A percentile compares a stretch with the other conserved stretches of the same genome.
Evolutionary conservation across 92 coral and sea anemone species (phyloP).

Genomic region (Ricordea florida): DNA sequence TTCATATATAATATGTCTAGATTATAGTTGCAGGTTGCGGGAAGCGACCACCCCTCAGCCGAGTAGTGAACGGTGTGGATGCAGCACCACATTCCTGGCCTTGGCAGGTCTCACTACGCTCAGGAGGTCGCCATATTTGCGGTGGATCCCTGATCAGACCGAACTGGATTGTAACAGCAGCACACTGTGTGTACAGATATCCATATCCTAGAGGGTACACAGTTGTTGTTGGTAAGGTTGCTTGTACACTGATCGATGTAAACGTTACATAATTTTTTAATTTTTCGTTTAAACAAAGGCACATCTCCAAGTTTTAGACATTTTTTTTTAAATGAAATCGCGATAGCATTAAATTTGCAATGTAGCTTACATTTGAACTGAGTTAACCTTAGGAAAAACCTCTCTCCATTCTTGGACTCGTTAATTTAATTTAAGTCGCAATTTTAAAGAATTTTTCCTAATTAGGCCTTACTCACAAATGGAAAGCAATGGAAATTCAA

Average conservation of each 20-base stretch:
- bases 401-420: too few species aligned
- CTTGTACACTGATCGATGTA: too few species aligned
- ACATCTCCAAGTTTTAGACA: background rate
- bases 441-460: too few species aligned
- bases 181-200: conserved; percentile 70
- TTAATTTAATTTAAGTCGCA: too few species aligned
- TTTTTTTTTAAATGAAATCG: background rate
- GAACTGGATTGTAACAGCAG: conserved; percentile 79
- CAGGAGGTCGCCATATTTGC: conserved; percentile 60
- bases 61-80: conserved; percentile 75
- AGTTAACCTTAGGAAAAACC: too few species aligned
- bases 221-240: conserved; percentile 46
- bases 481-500: too few species aligned
- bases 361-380: background rate
- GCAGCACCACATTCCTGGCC: conserved; percentile 82
- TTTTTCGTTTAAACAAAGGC: too few species aligned
- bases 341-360: background rate
- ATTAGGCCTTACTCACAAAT: too few species aligned
- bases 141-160: conserved; percentile 75
- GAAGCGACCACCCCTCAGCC: conserved; percentile 53
- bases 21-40: conserved; percentile 48
- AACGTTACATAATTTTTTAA: too few species aligned
- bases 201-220: conserved; percentile 51
- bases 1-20: background rate
- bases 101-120: conserved; percentile 77